Base-by-base conservation (phyloP, 53 echinoderm and acorn worm genomes). In the Glandiceps talaboti region DNA sequence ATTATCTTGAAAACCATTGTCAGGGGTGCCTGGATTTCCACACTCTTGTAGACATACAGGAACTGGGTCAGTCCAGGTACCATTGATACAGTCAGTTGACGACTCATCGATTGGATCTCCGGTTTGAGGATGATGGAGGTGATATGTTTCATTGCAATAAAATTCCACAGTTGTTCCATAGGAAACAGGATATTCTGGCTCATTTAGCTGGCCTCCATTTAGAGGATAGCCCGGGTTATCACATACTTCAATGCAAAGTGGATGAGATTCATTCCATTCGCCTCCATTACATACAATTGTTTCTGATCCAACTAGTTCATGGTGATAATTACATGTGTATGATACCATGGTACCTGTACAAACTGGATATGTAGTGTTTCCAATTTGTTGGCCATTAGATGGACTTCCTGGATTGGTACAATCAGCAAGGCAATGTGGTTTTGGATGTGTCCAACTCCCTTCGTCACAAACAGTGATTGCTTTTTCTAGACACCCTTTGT, bases 11-110 rank as follows among this genome's bases (percentile, higher is more conserved):
- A 30, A 74, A 0, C 91, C 91, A 30, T 88, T 84, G 20, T 27
- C 31, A 26, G 82, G 75, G 14, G 81, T 80, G 20, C 91, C 91
- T 1, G 91, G 91, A 77, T 91, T 85, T 25, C 28, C 33, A 33
- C 91, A 91, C 77, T 85, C 33, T 88, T 85, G 82, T n/a, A 80
- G 78, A 74, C 91, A 91, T 27, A 82, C 80, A 1, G 91, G 91
- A 27, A 88, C 80, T 0, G 85, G 76, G 6, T 85, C 80, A 6
- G 88, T 80, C 85, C 85, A 91, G 0, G 31, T 31, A 25, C 89
- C 89, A 10, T 83, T 81, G 6, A 84, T 32, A 76, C 91, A 91
- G n/a, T 87, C 88, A 1, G 78, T 85, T 33, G 64, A 12, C 20
- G 64, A 12, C 6, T 20, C 20, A 12, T 45, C 64, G 6, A 12